These are phyloP conservation scores for Salticus scenicus DNA, from an alignment of 2,888 invertebrate genomes.

Conservation along the genomic window DNA sequence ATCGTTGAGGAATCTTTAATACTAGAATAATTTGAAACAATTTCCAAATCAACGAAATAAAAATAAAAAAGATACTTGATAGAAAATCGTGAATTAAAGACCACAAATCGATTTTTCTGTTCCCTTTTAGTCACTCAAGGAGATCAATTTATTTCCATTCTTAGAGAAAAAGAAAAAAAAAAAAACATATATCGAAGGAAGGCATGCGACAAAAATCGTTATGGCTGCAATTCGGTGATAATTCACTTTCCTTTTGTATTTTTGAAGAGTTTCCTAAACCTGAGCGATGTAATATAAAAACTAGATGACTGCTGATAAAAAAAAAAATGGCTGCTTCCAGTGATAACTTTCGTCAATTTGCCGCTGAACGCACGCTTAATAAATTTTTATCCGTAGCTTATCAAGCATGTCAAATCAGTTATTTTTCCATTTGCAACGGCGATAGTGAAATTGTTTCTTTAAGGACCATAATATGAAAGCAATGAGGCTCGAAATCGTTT, in stretches of 20 bases:
- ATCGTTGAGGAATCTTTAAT: too few relatives aligned
- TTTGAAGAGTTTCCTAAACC: slow-evolving; percentile 7
- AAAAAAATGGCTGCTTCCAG: slow-evolving; percentile 29
- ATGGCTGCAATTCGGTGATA: slow-evolving; percentile 59
- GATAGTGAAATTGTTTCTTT: slow-evolving; percentile 64
- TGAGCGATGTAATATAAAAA: slow-evolving; percentile 19
- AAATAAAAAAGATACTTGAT: not conserved
- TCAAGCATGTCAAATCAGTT: slow-evolving; percentile 69
- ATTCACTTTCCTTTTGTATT: slow-evolving; percentile 51
- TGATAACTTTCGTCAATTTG: slow-evolving; percentile 67
- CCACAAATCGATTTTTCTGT: slow-evolving; percentile 1
- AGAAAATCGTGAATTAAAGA: slow-evolving; percentile 4
- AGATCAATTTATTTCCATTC: slow-evolving; percentile 17
- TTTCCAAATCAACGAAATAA: not conserved
- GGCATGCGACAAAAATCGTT: slow-evolving; percentile 28
- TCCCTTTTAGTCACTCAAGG: not conserved
- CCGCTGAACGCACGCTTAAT: slow-evolving; percentile 58
- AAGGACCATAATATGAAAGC: slow-evolving; percentile 65
- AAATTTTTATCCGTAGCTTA: slow-evolving; percentile 66
- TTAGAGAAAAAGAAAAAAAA: not conserved
- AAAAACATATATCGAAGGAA: not conserved
- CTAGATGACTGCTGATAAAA: slow-evolving; percentile 2
- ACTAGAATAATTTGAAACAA: too few relatives aligned
- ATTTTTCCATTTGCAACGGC: slow-evolving; percentile 64
- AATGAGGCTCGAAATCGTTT: slow-evolving; percentile 68